These are phyloP conservation scores for Drosophila repletoides DNA, from an alignment of 1,140 invertebrate species.

Conservation along the genomic window DNA sequence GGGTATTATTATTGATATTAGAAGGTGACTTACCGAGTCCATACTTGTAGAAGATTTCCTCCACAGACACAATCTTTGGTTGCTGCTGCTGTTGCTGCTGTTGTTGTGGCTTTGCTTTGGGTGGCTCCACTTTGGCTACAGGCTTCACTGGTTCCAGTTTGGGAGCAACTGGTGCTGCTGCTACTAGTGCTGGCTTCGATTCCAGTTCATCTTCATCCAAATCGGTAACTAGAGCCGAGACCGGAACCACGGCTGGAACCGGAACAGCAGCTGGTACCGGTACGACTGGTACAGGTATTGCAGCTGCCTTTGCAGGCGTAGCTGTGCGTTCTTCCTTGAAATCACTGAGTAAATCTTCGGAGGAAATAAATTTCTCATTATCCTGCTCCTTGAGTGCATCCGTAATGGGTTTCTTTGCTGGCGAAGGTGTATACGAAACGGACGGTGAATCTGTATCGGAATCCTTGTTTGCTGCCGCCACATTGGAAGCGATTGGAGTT, in stretches of 20 bases:
- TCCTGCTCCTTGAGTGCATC: constrained; percentile 79
- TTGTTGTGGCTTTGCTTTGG: constrained; percentile 19
- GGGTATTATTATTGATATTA: background rate
- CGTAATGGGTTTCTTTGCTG: constrained; percentile 75
- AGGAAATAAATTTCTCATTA: constrained; percentile 81
- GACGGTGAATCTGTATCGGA: constrained; percentile 75
- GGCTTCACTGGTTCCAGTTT: constrained; percentile 37
- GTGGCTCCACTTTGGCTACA: constrained; percentile 14
- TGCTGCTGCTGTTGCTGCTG: constrained; percentile 40
- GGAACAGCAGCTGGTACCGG: constrained; percentile 1
- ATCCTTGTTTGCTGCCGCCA: constrained; percentile 43
- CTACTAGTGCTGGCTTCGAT: constrained; percentile 23
- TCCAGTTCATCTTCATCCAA: constrained; percentile 67
- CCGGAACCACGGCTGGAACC: constrained; percentile 30
- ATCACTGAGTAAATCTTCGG: constrained; percentile 76
- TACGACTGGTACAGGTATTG: constrained; percentile 7
- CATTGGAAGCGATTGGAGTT: constrained; percentile 6
- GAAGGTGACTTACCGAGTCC: constrained; percentile 69
- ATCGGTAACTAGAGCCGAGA: constrained; percentile 59
- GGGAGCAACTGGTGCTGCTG: constrained; percentile 42
- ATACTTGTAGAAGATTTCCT: constrained; percentile 80
- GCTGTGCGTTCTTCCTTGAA: constrained; percentile 75
- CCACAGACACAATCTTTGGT: constrained; percentile 78
- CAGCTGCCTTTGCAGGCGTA: constrained; percentile 37
- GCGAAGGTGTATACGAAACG: constrained; percentile 68